phyloP scores from a whole-genome alignment of 2,888 invertebrate species.

The Dilophus febrilis region DNA sequence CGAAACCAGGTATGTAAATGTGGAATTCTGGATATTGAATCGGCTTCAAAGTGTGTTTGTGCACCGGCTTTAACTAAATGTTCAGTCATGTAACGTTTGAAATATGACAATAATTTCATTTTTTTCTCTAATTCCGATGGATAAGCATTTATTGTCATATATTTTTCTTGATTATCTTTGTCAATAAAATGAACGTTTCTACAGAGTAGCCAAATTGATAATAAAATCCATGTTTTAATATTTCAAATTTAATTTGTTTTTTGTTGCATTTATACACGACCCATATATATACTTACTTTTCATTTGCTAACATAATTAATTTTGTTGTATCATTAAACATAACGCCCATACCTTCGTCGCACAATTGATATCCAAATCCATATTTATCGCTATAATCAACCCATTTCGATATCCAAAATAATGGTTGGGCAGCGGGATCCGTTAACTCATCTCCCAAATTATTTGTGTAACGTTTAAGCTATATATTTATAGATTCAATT shows the following conservation, averaged over 20 bases:
- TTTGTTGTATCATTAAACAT: constrained; percentile 97
- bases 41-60: constrained; percentile 61
- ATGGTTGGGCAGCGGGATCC: constrained; percentile 88
- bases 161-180: constrained; percentile 74
- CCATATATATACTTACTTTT: constrained; percentile 65
- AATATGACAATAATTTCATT: constrained; percentile 91
- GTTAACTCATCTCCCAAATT: constrained; percentile 67
- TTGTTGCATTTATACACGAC: no score
- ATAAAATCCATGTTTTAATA: no score
- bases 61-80: constrained; percentile 88
- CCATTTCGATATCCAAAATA: constrained; percentile 99
- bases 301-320: constrained; percentile 81
- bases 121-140: constrained; percentile 78
- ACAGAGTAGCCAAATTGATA: constrained; percentile 15
- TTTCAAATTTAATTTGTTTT: no score
- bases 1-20: constrained; percentile 95
- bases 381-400: constrained; percentile 99
- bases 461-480: constrained; percentile 33
- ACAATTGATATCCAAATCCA: constrained; percentile 96
- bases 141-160: constrained; percentile 69
- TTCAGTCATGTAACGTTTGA: constrained; percentile 95
- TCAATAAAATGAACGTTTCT: constrained; percentile 95
- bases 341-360: constrained; percentile 96
- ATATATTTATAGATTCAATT: no score
- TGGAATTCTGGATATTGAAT: constrained; percentile 82